These are phyloP conservation scores for Atrichornis clamosus DNA, from an alignment of 2,113 vertebrate genomes.

Conservation along the genomic window DNA sequence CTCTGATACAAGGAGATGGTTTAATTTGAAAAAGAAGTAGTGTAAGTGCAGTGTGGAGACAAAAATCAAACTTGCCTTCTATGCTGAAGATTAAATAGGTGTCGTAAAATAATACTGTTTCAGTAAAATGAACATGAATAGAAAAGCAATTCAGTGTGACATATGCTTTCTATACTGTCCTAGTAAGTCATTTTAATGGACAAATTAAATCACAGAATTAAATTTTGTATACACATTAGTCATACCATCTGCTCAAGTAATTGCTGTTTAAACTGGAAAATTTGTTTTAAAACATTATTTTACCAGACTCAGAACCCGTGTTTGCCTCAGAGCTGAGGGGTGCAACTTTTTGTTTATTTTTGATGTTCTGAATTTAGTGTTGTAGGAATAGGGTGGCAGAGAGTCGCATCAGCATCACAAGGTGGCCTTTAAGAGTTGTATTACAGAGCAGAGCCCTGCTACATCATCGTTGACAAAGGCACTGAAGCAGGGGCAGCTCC, in stretches of 20 bases:
- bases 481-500: not conserved
- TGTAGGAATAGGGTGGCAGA: not conserved
- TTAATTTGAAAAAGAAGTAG: not conserved
- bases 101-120: not conserved
- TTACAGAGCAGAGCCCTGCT: not conserved
- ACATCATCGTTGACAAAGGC: rapidly evolving
- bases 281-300: not conserved
- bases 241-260: not conserved
- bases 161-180: not conserved
- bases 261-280: not conserved
- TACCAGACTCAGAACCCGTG: not conserved
- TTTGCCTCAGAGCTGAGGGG: not conserved
- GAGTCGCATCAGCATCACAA: not conserved
- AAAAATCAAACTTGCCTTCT: not conserved
- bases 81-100: not conserved
- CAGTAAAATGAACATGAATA: not conserved
- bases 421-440: not conserved
- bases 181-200: not conserved
- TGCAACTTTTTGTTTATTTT: not conserved
- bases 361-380: not conserved
- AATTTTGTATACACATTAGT: not conserved
- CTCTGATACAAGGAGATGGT: not conserved
- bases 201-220: not conserved
- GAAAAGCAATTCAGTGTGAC: not conserved
- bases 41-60: not conserved